A percentile compares a stretch with the other conserved stretches of the same genome.
Conservation (phyloP, 2,888 invertebrate species). For the Mellilla xanthometata region DNA sequence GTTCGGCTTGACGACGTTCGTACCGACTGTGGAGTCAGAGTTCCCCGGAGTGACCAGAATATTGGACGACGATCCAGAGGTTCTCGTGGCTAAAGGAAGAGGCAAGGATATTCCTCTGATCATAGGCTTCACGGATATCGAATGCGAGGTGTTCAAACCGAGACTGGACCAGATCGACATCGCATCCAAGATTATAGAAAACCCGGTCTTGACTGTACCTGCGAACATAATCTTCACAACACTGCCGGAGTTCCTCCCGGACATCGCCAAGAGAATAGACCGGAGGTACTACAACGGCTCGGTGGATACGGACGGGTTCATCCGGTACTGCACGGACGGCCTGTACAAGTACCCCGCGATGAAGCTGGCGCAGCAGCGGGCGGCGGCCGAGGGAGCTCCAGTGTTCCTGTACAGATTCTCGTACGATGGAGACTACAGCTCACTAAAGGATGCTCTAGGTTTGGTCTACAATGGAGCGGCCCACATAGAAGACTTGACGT, state of each 20-base stretch:
- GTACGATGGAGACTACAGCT: conserved; percentile 71
- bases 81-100: conserved; percentile 48
- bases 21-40: conserved; percentile 59
- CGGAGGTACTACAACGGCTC: conserved; percentile 49
- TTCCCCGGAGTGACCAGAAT: conserved; percentile 56
- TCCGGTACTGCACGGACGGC: conserved; percentile 52
- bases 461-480: conserved; percentile 73
- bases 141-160: conserved; percentile 60
- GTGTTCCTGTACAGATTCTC: conserved; percentile 80
- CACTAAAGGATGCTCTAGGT: conserved; percentile 61
- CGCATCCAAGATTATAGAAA: conserved; percentile 37
- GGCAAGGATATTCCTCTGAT: conserved; percentile 60
- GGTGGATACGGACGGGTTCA: conserved; percentile 46
- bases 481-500: conserved; percentile 84
- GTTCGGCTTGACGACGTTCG: conserved; percentile 54
- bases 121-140: conserved; percentile 59
- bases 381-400: conserved; percentile 51
- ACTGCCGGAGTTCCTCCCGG: conserved; percentile 30
- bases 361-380: conserved; percentile 45
- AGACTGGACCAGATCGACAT: conserved; percentile 53
- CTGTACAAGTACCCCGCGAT: conserved; percentile 60
- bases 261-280: conserved; percentile 39
- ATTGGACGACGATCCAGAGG: conserved; percentile 60
- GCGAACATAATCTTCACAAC: conserved; percentile 41
- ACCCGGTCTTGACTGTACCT: conserved; percentile 46